A percentile compares a stretch with the other conserved stretches of the same genome.
phyloP scores from a whole-genome alignment of 2,113 vertebrate species.

The Corythaixoides concolor region DNA sequence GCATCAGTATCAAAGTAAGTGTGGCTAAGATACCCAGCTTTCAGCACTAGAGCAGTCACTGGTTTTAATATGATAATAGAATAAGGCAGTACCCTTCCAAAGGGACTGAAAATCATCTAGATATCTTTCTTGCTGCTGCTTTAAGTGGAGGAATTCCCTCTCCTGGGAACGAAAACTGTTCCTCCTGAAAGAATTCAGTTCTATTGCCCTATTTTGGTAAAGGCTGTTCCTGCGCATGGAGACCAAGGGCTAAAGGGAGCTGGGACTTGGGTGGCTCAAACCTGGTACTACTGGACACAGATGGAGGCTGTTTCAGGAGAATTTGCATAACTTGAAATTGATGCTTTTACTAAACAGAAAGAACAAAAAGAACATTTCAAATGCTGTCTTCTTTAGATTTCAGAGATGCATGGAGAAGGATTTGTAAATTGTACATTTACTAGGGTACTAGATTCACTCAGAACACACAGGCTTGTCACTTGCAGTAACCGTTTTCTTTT shows the following conservation, averaged over 20 bases:
- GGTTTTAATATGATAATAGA: background rate
- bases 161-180: background rate
- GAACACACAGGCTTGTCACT: background rate
- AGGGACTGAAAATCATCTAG: background rate
- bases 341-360: background rate
- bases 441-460: background rate
- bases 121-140: background rate
- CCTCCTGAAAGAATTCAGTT: background rate
- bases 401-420: background rate
- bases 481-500: background rate
- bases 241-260: background rate
- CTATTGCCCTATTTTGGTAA: background rate
- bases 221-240: background rate
- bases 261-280: background rate
- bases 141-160: background rate
- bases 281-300: background rate
- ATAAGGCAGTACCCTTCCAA: background rate
- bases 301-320: background rate
- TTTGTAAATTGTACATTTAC: background rate
- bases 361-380: background rate
- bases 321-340: background rate
- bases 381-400: background rate
- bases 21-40: background rate
- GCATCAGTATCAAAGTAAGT: background rate
- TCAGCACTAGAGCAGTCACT: background rate